These are phyloP conservation scores for Alosa alosa DNA, from an alignment of 2,113 vertebrate species.

Conservation along the genomic window DNA sequence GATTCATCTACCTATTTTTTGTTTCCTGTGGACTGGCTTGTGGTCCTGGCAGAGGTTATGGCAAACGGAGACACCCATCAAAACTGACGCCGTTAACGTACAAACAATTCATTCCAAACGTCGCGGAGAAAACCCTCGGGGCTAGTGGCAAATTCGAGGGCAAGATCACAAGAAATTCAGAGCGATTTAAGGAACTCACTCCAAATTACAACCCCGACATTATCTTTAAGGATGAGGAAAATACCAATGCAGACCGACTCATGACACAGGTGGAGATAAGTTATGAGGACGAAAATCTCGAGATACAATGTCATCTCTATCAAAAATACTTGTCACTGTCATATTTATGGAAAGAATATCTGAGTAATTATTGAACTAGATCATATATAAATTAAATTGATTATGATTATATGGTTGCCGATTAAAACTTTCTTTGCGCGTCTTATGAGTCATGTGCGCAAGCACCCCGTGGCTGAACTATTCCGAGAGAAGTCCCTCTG, in stretches of 20 bases:
- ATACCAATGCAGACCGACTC: slow-evolving; percentile 96
- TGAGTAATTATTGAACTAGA: background rate
- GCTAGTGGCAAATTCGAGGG: slow-evolving; percentile 97
- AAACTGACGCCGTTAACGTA: slow-evolving; percentile 98
- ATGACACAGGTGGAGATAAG: slow-evolving; percentile 94
- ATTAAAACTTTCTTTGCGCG: background rate
- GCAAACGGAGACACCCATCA: slow-evolving; percentile 93
- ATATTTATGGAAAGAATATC: background rate
- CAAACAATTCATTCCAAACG: slow-evolving; percentile 99
- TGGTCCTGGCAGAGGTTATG: slow-evolving; percentile 97
- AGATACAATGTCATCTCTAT: background rate
- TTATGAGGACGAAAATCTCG: background rate
- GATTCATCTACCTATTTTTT: slow-evolving; percentile 82
- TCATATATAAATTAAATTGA: background rate
- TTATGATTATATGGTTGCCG: background rate
- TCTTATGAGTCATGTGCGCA: background rate
- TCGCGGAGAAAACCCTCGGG: slow-evolving; percentile 98
- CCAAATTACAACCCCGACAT: slow-evolving; percentile 99
- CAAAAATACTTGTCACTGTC: background rate
- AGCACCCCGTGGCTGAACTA: background rate
- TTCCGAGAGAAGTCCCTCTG: background rate
- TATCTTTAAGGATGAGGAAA: slow-evolving; percentile 99
- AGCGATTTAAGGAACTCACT: slow-evolving; percentile 98
- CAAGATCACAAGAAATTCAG: slow-evolving; percentile 97
- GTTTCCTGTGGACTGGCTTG: slow-evolving; percentile 87